These are phyloP conservation scores for Falco naumanni DNA, from an alignment of 2,797 vertebrate species.

Conservation along the genomic window DNA sequence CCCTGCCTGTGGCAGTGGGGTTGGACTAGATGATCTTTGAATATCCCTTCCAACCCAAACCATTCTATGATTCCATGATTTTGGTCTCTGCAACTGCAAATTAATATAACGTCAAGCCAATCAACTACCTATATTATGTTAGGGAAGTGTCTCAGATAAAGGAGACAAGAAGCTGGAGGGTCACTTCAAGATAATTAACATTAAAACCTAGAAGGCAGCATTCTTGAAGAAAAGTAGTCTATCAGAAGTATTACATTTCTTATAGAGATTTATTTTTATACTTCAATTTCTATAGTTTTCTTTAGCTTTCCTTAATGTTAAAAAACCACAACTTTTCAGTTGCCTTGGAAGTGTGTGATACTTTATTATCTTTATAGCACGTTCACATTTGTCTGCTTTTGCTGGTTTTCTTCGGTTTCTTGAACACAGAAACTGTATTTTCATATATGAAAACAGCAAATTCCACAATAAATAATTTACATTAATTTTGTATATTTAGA, in stretches of 20 bases:
- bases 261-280: background rate
- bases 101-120: background rate
- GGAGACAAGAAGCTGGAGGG: background rate
- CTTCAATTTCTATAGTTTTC: background rate
- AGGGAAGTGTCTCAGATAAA: background rate
- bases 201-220: background rate
- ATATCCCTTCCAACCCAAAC: background rate
- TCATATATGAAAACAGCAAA: background rate
- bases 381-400: background rate
- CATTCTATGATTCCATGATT: background rate
- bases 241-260: background rate
- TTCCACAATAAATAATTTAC: background rate
- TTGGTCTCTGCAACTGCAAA: background rate
- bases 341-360: background rate
- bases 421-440: background rate
- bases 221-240: background rate
- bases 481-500: background rate
- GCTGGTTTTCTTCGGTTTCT: background rate
- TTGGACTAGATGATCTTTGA: background rate
- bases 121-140: background rate
- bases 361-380: background rate
- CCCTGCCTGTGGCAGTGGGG: background rate
- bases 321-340: background rate
- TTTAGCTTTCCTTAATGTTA: background rate
- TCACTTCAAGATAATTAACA: background rate